Conservation (phyloP, 1,140 invertebrate genomes). For the Tribolium castaneum region DNA sequence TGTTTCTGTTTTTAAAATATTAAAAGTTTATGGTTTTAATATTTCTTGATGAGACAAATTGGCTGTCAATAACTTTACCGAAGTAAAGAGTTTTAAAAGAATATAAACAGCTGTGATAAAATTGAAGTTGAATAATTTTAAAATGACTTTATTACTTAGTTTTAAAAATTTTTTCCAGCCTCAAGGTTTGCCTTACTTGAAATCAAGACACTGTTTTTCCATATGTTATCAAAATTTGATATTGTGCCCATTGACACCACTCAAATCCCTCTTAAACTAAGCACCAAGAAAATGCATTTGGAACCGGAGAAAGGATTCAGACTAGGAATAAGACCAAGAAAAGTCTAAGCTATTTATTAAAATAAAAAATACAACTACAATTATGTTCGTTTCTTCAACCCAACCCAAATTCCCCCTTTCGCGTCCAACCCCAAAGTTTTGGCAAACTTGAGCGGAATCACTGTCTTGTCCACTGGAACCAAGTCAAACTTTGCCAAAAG, state of each 20-base stretch:
- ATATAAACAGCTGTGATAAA: too few species aligned
- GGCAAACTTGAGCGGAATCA: slow-evolving; percentile 57
- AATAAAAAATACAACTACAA: not conserved
- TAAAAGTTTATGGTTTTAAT: too few species aligned
- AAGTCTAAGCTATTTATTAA: slow-evolving; percentile 19
- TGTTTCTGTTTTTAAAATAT: too few species aligned
- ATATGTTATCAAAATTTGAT: slow-evolving; percentile 57
- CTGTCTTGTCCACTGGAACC: slow-evolving; percentile 59
- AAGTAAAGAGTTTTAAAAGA: too few species aligned
- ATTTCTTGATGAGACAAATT: too few species aligned
- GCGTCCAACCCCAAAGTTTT: slow-evolving; percentile 60
- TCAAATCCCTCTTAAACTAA: slow-evolving; percentile 56
- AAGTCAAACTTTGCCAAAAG: slow-evolving; percentile 61
- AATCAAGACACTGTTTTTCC: slow-evolving; percentile 42
- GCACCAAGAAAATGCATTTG: slow-evolving; percentile 58
- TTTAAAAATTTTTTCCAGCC: too few species aligned
- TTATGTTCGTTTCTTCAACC: slow-evolving; percentile 47
- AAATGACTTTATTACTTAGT: too few species aligned
- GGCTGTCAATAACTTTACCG: too few species aligned
- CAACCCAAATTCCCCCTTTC: slow-evolving; percentile 62
- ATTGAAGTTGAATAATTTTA: too few species aligned
- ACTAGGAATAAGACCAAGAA: slow-evolving; percentile 51
- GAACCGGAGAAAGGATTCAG: slow-evolving; percentile 61
- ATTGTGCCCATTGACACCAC: slow-evolving; percentile 60
- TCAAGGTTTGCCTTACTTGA: slow-evolving; percentile 50